phyloP scores from a whole-genome alignment of 2,113 vertebrate genomes.

The Pipa parva region DNA sequence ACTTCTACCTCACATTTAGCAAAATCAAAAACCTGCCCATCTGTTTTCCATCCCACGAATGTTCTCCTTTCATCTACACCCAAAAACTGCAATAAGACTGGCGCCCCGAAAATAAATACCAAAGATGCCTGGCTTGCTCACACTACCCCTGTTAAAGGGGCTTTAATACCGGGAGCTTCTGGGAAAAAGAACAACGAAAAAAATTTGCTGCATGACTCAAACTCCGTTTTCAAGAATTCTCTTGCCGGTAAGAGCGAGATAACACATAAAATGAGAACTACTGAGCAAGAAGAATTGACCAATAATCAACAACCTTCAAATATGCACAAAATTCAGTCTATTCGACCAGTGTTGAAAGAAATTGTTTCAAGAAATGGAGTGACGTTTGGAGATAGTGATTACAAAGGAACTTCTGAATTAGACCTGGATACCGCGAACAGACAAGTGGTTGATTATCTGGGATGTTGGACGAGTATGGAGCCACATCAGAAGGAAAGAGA shows the following conservation, averaged over 20 bases:
- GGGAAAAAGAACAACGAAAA: constrained; percentile 47
- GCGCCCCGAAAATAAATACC: constrained; percentile 38
- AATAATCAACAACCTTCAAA: constrained; percentile 35
- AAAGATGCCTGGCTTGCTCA: constrained; percentile 48
- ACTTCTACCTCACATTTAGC: constrained; percentile 21
- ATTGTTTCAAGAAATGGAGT: constrained; percentile 47
- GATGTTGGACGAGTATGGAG: constrained; percentile 40
- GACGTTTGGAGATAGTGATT: constrained; percentile 30
- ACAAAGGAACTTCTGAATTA: neutral
- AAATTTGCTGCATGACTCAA: neutral
- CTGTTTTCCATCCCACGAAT: constrained; percentile 37
- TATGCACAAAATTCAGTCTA: constrained; percentile 53
- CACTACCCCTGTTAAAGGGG: constrained; percentile 54
- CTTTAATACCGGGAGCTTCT: constrained; percentile 28
- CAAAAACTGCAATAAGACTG: constrained; percentile 49
- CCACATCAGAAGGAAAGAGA: constrained; percentile 66
- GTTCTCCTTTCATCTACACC: constrained; percentile 64
- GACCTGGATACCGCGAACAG: rapidly evolving
- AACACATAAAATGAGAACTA: constrained; percentile 30
- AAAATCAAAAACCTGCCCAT: constrained; percentile 49
- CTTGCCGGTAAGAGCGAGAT: constrained; percentile 2
- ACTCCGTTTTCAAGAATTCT: constrained; percentile 39
- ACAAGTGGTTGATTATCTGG: constrained; percentile 30
- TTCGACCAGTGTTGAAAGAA: constrained; percentile 65
- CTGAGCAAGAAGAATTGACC: constrained; percentile 22